Evolutionary conservation across 2,797 vertebrate genomes (phyloP).

Genomic region (Chrysocyon brachyurus): DNA sequence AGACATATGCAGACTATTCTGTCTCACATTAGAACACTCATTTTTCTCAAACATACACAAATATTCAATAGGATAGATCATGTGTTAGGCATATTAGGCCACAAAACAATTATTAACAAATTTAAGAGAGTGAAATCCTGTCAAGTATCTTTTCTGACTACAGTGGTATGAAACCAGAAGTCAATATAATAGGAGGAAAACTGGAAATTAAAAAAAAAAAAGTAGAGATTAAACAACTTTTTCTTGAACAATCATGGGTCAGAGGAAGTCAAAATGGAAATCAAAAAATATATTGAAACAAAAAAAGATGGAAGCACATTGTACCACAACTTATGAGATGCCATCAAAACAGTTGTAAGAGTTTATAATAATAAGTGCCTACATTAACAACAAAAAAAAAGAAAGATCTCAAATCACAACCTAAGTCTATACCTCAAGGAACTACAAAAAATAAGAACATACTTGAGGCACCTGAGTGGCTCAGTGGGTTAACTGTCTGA

Average conservation of each 20-base stretch:
- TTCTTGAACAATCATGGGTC: neutral
- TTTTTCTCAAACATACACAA: neutral
- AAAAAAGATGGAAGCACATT: neutral
- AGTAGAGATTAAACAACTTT: neutral
- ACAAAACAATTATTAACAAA: neutral
- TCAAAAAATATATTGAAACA: neutral
- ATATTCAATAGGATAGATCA: neutral
- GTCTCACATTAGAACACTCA: neutral
- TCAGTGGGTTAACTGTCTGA: too few relatives aligned
- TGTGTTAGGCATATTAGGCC: neutral
- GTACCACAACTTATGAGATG: neutral
- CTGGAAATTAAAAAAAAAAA: neutral
- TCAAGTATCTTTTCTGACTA: neutral
- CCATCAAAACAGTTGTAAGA: neutral
- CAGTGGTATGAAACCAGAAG: neutral
- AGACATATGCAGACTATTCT: neutral
- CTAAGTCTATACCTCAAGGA: neutral
- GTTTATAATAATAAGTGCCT: neutral
- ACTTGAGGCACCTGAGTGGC: too few relatives aligned
- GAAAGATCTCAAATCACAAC: neutral
- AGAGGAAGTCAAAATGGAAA: neutral
- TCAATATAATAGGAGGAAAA: neutral
- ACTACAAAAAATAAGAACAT: neutral
- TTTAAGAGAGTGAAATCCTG: neutral
- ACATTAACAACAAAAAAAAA: neutral